Base-by-base conservation (phyloP, 2,888 invertebrate genomes). In the Branchellion lobata region DNA sequence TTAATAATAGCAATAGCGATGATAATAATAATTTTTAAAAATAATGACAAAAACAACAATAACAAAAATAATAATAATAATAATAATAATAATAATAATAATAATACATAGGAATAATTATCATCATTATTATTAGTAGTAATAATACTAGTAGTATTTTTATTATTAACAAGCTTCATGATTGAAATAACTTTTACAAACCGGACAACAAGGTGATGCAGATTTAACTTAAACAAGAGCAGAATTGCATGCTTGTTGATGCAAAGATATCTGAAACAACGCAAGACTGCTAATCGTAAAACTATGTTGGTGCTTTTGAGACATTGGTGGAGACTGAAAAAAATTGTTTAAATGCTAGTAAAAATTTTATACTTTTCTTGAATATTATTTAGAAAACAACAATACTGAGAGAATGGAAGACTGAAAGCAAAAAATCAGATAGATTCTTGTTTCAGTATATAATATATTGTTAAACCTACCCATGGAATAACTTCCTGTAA, bases 221-320 rank as follows among this genome's bases (percentile, higher is more conserved):
- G 21, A 57, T 57, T 57, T 8, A 57, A n/a, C 3, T 57, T 8
- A 57, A 57, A 57, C 14, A 57, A n/a, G 21, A 57, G 24, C 3
- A n/a, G 21, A n/a, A n/a, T 57, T 8, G 24, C 8, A n/a, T 3
- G 21, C 3, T 5, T 3, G 14, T 18, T 3, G 5, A 18, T 57
- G 61, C 61, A 57, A 5, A 57, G 24, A n/a, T 57, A n/a, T 57
- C 61, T 57, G n/a, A 57, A n/a, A n/a, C 61, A 57, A 57, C 61
- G 61, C 3, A 57, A n/a, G 11, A 57, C 61, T 24, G 61, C 61
- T n/a, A n/a, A 14, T 57, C 61, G 61, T 3, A 57, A 3, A 8
- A 57, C 3, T 8, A 8, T 18, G 24, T 24, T 8, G 8, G 21
- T 24, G 21, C 24, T 57, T 5, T 3, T 18, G 18, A 8, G 18